phyloP scores from a whole-genome alignment of 2,888 invertebrate genomes.

The Pherbina coryleti region DNA sequence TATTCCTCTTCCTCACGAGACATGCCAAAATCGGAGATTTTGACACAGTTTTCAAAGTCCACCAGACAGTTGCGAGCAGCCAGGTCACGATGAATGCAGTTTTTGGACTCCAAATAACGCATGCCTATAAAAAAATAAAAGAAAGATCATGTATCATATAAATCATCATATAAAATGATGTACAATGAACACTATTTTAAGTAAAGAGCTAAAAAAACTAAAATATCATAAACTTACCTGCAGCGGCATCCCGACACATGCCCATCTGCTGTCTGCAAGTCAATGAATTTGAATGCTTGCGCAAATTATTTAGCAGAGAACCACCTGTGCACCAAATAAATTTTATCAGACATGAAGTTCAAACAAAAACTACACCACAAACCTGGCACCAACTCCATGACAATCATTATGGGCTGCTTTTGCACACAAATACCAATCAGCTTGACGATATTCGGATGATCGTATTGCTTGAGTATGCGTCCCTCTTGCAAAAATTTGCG shows the following conservation, averaged over 20 bases:
- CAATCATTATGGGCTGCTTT: slow-evolving; percentile 98
- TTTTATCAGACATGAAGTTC: neutral
- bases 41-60: slow-evolving; percentile 87
- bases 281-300: slow-evolving; percentile 80
- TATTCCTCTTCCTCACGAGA: slow-evolving; percentile 97
- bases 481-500: slow-evolving; percentile 96
- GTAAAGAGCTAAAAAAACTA: neutral
- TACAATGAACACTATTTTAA: no score
- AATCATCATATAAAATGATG: no score
- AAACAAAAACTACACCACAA: slow-evolving; percentile 66
- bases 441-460: slow-evolving; percentile 96
- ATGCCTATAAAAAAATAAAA: slow-evolving; percentile 72
- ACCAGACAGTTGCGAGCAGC: slow-evolving; percentile 90
- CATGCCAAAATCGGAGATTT: slow-evolving; percentile 99
- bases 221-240: slow-evolving; percentile 72
- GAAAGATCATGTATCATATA: neutral
- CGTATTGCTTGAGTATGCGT: slow-evolving; percentile 94
- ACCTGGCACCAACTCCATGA: slow-evolving; percentile 92
- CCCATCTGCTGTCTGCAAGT: slow-evolving; percentile 79
- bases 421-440: slow-evolving; percentile 98
- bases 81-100: slow-evolving; percentile 95
- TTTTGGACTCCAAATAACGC: slow-evolving; percentile 94
- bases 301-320: slow-evolving; percentile 88
- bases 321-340: slow-evolving; percentile 76
- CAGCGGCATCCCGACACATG: slow-evolving; percentile 95